Conservation (phyloP, 1,140 invertebrate genomes). For the Brachystomella parvula region DNA sequence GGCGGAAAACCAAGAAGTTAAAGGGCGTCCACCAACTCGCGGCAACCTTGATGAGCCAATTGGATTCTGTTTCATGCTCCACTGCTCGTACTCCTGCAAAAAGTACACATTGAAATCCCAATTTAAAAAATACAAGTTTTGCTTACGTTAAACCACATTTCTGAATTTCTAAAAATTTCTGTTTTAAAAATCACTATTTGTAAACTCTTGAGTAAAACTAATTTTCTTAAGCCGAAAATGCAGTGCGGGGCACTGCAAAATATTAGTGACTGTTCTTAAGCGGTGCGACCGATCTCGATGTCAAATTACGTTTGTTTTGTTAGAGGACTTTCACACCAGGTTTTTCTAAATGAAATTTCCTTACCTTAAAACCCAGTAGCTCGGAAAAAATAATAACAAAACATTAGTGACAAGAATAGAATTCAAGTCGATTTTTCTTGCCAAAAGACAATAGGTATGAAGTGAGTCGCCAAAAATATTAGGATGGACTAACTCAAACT, state of each 20-base stretch:
- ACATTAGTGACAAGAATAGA: too few species aligned
- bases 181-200: background rate
- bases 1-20: slow-evolving; percentile 34
- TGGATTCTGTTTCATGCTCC: slow-evolving; percentile 34
- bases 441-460: too few species aligned
- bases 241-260: too few species aligned
- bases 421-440: too few species aligned
- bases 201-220: background rate
- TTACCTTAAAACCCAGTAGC: too few species aligned
- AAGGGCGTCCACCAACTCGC: slow-evolving; percentile 25
- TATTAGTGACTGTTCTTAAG: too few species aligned
- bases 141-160: background rate
- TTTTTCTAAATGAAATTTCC: too few species aligned
- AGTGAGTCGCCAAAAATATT: background rate
- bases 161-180: background rate
- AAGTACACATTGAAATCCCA: background rate
- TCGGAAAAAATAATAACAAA: too few species aligned
- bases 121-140: background rate
- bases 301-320: background rate
- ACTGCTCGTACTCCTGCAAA: slow-evolving; percentile 32
- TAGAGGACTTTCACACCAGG: background rate
- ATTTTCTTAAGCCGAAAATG: too few species aligned
- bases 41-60: slow-evolving; percentile 19
- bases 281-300: too few species aligned
- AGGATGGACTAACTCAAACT: too few species aligned